A percentile compares a stretch with the other conserved stretches of the same genome.
These are phyloP conservation scores for Copsychus sechellarum DNA, from an alignment of 2,113 vertebrate genomes.

Conservation along the genomic window DNA sequence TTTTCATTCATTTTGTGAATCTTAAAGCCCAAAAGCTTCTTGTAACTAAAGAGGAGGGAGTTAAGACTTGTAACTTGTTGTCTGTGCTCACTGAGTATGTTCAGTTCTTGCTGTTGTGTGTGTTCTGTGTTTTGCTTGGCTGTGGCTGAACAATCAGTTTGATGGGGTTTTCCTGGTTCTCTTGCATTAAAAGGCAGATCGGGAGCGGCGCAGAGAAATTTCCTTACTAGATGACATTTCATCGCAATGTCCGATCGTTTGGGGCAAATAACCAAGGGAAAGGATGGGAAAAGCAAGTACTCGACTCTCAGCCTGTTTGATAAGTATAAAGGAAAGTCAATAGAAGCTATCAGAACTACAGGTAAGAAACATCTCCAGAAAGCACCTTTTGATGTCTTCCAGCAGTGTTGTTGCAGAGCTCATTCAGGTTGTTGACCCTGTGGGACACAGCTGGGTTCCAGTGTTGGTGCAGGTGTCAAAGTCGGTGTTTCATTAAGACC, in stretches of 20 bases:
- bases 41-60: neutral
- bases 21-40: neutral
- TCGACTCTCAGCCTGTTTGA: conserved; percentile 99
- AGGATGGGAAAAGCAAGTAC: conserved; percentile 99
- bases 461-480: neutral
- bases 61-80: neutral
- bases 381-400: neutral
- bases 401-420: neutral
- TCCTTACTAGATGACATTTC: conserved; percentile 99
- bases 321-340: conserved; percentile 99
- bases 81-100: neutral
- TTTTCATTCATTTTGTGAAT: neutral
- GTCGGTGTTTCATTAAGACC: neutral
- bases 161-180: neutral
- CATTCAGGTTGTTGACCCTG: neutral
- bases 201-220: conserved; percentile 94
- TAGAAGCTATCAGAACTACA: conserved; percentile 97
- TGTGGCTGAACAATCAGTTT: neutral
- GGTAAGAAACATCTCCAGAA: conserved; percentile 73
- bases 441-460: neutral
- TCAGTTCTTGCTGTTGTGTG: neutral
- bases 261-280: conserved; percentile 99
- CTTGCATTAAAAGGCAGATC: conserved; percentile 80
- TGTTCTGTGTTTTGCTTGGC: neutral
- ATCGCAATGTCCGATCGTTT: conserved; percentile 99